Conservation (phyloP, 2,888 invertebrate genomes). For the Slavum lentiscoides region DNA sequence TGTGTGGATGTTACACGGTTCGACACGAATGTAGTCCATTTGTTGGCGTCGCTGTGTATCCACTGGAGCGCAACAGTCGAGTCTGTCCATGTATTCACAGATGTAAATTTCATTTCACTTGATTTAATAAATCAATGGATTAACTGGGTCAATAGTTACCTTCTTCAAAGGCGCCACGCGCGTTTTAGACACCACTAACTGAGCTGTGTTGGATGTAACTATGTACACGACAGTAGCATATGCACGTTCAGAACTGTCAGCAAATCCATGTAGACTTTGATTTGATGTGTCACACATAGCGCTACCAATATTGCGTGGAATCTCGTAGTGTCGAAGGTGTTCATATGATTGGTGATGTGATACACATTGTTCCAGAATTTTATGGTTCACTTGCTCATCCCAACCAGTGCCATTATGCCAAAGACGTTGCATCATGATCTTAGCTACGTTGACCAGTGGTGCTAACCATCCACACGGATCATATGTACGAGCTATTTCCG, state of each 20-base stretch:
- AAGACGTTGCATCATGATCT: neutral
- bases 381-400: neutral
- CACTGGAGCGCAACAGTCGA: neutral
- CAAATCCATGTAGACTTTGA: too few species aligned
- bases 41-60: neutral
- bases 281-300: too few species aligned
- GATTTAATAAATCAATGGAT: neutral
- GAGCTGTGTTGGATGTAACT: neutral
- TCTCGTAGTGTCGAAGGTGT: neutral
- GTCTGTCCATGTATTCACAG: neutral
- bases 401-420: neutral
- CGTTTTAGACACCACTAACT: neutral
- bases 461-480: conserved; percentile 8
- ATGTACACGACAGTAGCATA: neutral
- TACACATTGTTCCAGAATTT: neutral
- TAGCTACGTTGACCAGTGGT: neutral
- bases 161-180: neutral
- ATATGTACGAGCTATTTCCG: neutral
- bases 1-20: neutral
- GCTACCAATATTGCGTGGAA: neutral
- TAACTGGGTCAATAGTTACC: neutral
- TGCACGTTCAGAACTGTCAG: neutral
- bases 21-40: neutral
- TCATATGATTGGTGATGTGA: neutral
- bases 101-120: neutral